Evolutionary conservation across 2,797 vertebrate species (phyloP).

Genomic region (Anguilla marmorata): DNA sequence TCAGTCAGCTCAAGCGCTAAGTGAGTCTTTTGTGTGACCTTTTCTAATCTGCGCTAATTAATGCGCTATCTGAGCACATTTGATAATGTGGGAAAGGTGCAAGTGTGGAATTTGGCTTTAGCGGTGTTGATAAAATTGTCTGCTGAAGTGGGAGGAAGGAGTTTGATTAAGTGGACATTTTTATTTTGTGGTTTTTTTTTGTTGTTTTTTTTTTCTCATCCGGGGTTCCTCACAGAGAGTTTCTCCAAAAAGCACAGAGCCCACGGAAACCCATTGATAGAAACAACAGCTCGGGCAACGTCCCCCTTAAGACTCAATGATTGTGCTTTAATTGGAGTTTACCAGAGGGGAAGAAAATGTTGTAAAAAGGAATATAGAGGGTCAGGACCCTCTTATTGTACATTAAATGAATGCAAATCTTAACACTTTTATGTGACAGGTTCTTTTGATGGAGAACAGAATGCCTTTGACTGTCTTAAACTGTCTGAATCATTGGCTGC

Average conservation of each 20-base stretch:
- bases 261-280: conserved; percentile 52
- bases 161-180: conserved; percentile 73
- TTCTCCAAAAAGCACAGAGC: conserved; percentile 48
- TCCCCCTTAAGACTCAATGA: conserved; percentile 54
- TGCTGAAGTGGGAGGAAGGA: conserved; percentile 55
- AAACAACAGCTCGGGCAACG: conserved; percentile 60
- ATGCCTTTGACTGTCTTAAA: conserved; percentile 22
- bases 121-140: conserved; percentile 68
- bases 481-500: conserved; percentile 27
- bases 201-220: background rate
- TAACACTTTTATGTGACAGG: conserved; percentile 33
- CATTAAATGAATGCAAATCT: conserved; percentile 35
- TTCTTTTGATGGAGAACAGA: conserved; percentile 20
- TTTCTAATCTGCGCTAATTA: conserved; percentile 78
- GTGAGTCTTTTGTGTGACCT: conserved; percentile 73
- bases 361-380: conserved; percentile 19
- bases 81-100: conserved; percentile 80
- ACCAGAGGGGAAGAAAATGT: background rate
- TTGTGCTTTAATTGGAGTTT: conserved; percentile 61
- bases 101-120: conserved; percentile 74
- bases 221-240: conserved; percentile 48
- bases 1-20: conserved; percentile 73
- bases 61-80: conserved; percentile 77
- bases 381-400: background rate
- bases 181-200: conserved; percentile 43